phyloP scores from a whole-genome alignment of 92 coral and sea anemone species.

The Phenganax stokvisi region DNA sequence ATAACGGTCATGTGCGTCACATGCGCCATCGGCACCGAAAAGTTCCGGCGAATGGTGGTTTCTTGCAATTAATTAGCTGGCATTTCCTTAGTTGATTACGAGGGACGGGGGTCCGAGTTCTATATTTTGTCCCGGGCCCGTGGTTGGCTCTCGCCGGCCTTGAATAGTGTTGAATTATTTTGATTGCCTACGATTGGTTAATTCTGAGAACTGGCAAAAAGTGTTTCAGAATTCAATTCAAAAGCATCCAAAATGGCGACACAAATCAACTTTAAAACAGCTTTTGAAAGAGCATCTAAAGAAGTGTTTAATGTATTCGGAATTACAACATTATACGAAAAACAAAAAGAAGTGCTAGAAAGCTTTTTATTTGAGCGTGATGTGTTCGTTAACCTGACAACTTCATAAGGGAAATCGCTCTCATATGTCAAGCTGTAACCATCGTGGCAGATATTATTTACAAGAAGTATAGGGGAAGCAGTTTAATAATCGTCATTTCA shows the following conservation, averaged over 20 bases:
- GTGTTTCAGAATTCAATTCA: neutral
- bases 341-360: slow-evolving; percentile 10
- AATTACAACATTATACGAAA: slow-evolving; percentile 17
- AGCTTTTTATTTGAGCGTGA: neutral
- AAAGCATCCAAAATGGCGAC: slow-evolving; percentile 13
- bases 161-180: too few relatives aligned
- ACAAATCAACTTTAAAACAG: neutral
- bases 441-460: slow-evolving; percentile 25
- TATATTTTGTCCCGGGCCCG: too few relatives aligned
- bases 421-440: slow-evolving; percentile 12
- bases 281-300: slow-evolving; percentile 19
- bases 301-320: slow-evolving; percentile 24
- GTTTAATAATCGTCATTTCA: slow-evolving; percentile 24
- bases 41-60: too few relatives aligned
- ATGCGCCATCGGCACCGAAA: too few relatives aligned
- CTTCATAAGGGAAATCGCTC: slow-evolving; percentile 21
- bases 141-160: too few relatives aligned
- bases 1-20: too few relatives aligned
- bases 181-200: neutral
- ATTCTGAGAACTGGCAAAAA: neutral
- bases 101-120: too few relatives aligned
- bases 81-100: too few relatives aligned
- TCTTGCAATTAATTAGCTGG: too few relatives aligned
- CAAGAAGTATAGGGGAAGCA: slow-evolving; percentile 5
- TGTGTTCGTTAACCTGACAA: slow-evolving; percentile 25